Conservation (phyloP, 2,113 vertebrate species). For the Atherinomorus stipes region DNA sequence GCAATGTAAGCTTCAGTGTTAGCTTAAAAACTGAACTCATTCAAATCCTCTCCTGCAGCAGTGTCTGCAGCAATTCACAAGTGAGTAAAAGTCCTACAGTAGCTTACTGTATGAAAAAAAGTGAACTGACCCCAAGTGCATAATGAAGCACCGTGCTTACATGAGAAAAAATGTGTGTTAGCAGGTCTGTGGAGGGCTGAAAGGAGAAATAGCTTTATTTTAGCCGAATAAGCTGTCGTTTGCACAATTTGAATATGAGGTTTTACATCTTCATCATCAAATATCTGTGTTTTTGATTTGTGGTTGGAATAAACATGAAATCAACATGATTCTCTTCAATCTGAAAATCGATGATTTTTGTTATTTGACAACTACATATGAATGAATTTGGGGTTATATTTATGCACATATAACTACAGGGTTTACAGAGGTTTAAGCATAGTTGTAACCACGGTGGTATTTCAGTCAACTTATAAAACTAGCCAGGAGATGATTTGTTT, state of each 20-base stretch:
- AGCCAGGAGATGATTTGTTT: background rate
- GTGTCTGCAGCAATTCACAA: conserved; percentile 7
- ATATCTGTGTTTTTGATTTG: no score
- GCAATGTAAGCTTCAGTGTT: conserved; percentile 28
- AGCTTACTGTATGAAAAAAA: conserved; percentile 8
- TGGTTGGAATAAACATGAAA: no score
- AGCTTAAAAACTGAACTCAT: conserved; percentile 34
- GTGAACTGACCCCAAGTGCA: conserved; percentile 3
- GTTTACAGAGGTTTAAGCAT: no score
- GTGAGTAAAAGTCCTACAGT: background rate
- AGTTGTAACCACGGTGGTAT: background rate
- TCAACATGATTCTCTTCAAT: no score
- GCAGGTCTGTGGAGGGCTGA: background rate
- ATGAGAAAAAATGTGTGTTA: background rate
- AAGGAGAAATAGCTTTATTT: no score
- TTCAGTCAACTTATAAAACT: background rate
- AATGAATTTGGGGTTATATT: no score
- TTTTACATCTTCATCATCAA: no score
- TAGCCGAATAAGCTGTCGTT: no score
- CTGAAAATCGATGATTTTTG: no score
- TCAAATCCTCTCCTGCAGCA: conserved; percentile 20
- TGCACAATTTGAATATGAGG: no score
- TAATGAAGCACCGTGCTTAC: background rate
- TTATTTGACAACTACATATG: no score
- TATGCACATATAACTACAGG: no score